Evolutionary conservation across 37 sponge, comb jelly and placozoan species (phyloP), one percentile per base, ranked within the genome.

Genomic region (Tethya wilhelma): DNA sequence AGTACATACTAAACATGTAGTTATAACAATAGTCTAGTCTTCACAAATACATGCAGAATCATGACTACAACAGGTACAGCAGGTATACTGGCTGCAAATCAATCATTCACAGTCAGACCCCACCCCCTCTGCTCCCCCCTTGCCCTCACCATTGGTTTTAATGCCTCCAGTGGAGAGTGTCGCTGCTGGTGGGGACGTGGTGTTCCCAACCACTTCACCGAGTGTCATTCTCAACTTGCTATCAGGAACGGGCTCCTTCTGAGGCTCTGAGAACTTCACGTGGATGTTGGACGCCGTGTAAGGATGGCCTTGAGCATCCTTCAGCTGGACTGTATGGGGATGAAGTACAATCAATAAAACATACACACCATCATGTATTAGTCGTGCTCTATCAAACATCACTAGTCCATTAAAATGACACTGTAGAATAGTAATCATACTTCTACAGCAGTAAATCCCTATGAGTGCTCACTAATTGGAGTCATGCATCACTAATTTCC

Each of bases 221-320:
- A 93, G 87, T n/a, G 79, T n/a, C 29, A 78, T 64, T 22, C 72
- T 37, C 11, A 83, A 60, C 59, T 79, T 79, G 31, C 39, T 53
- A 40, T 77, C 79, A 0, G 84, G 64, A 2, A 42, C 23, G 0
- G 84, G 75, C 41, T 93, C 86, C 0, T 49, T 1, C 26, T 29
- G 44, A 9, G 94, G 90, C 45, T 86, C 95, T 6, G 88, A 84
- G 37, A 94, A 73, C 30, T 64, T 38, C 6, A 94, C 66, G 0
- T 69, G 36, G 11, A 87, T 59, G 66, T 90, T 86, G 64, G 36
- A 49, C 1, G 72, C 85, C 42, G 55, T 71, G 78, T 90, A 84
- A 2, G 34, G 57, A 19, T 87, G 95, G 7, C 91, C 87, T 38
- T 83, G 88, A 0, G 59, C 77, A 59, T 94, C 95, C 6, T 79